Conservation (phyloP, 2,888 invertebrate species). For the Ischnura elegans region DNA sequence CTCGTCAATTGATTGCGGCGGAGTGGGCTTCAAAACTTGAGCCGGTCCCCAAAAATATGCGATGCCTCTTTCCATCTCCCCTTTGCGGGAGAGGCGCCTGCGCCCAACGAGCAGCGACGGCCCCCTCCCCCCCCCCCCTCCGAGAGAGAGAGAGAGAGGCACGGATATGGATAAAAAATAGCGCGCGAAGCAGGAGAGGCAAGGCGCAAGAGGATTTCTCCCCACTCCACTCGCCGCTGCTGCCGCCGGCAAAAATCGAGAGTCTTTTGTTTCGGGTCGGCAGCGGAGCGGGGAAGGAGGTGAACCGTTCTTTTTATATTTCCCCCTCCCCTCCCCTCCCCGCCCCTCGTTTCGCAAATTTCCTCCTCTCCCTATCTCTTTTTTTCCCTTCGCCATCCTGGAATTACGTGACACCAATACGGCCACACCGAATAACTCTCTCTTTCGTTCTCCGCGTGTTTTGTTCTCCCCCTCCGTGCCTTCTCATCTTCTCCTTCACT, state of each 20-base stretch:
- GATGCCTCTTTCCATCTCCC: too few species aligned
- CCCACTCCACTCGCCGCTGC: constrained; percentile 1
- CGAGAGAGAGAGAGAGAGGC: neutral
- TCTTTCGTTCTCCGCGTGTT: constrained; percentile 46
- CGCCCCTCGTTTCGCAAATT: constrained; percentile 53
- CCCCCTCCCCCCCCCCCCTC: neutral
- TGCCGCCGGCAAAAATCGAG: constrained; percentile 68
- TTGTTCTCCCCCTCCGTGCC: constrained; percentile 55
- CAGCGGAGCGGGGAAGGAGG: constrained; percentile 56
- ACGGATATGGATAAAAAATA: neutral
- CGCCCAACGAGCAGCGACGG: too few species aligned
- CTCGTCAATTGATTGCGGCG: neutral
- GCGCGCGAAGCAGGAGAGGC: neutral
- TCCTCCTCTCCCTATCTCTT: too few species aligned
- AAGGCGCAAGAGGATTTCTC: neutral
- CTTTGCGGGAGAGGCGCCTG: too few species aligned
- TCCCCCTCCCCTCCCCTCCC: constrained; percentile 69
- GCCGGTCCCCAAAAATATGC: too few species aligned
- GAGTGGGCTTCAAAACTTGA: neutral
- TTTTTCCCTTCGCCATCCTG: constrained; percentile 48
- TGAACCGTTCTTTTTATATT: constrained; percentile 68
- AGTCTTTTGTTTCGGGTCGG: constrained; percentile 47
- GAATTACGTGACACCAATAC: constrained; percentile 64
- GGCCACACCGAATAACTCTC: constrained; percentile 34
- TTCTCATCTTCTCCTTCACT: constrained; percentile 51